Evolutionary conservation across 2,888 invertebrate species (phyloP).

Genomic region (Mimas tiliae): DNA sequence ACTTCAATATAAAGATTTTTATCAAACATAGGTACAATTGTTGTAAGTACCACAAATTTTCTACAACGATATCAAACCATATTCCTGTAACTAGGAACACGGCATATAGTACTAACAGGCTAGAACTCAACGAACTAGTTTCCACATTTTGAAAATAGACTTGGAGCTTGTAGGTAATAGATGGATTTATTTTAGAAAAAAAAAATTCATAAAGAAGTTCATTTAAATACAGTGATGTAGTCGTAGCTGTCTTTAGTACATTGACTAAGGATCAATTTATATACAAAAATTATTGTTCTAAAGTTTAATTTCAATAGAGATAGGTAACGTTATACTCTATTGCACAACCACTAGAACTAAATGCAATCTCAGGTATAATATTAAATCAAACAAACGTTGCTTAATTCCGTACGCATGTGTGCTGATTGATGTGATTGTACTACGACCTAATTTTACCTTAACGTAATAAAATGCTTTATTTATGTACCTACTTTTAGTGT

Average conservation of each 20-base stretch:
- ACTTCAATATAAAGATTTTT: not conserved
- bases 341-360: slow-evolving; percentile 15
- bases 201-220: too few species aligned
- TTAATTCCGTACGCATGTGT: not conserved
- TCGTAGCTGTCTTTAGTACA: not conserved
- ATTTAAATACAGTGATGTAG: not conserved
- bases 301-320: not conserved
- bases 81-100: too few species aligned
- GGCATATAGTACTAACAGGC: too few species aligned
- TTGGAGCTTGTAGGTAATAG: too few species aligned
- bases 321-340: slow-evolving; percentile 2
- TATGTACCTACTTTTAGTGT: not conserved
- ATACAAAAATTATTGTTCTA: not conserved
- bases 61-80: not conserved
- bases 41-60: too few species aligned
- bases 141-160: too few species aligned
- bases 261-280: not conserved
- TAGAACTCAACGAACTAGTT: too few species aligned
- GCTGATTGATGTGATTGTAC: slow-evolving; percentile 1
- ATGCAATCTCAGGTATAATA: not conserved
- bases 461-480: not conserved
- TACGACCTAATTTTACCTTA: slow-evolving; percentile 1
- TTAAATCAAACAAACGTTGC: not conserved
- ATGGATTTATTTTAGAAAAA: too few species aligned
- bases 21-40: too few species aligned